A percentile compares a stretch with the other conserved stretches of the same genome.
Evolutionary conservation across 2,888 invertebrate genomes (phyloP).

Genomic region (Muschampia plurimacula): DNA sequence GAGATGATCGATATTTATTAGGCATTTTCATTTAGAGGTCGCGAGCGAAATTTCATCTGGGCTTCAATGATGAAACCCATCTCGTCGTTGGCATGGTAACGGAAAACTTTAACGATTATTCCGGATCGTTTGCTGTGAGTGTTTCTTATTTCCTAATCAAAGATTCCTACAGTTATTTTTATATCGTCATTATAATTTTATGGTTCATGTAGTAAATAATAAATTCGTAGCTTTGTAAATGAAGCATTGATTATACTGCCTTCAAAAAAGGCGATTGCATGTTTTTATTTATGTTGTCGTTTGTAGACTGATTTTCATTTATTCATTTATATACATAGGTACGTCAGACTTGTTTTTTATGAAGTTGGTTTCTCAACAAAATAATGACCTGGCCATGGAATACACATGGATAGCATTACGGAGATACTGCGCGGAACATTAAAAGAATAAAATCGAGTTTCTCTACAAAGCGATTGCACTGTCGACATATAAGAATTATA

Average conservation of each 20-base stretch:
- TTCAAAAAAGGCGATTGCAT: background rate
- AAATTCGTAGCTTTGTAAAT: background rate
- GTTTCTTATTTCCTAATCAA: conserved; percentile 11
- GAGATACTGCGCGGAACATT: too few species aligned
- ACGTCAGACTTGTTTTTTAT: too few species aligned
- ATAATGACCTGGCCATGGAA: too few species aligned
- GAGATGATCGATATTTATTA: background rate
- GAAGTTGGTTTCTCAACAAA: too few species aligned
- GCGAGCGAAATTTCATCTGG: background rate
- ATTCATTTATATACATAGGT: too few species aligned
- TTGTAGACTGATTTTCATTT: too few species aligned
- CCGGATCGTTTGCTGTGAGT: conserved; percentile 9
- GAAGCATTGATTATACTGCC: background rate
- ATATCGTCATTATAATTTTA: background rate
- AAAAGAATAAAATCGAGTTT: too few species aligned
- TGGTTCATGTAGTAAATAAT: background rate
- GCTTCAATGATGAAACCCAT: background rate
- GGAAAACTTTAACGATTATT: conserved; percentile 8
- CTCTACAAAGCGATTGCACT: too few species aligned
- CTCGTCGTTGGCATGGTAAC: conserved; percentile 3
- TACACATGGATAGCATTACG: too few species aligned
- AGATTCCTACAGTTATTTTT: background rate
- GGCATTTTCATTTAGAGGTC: background rate
- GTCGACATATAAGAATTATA: too few species aligned
- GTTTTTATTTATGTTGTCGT: too few species aligned